Base-by-base conservation (phyloP, 1,140 invertebrate genomes). In the Drosophila nebulosa region DNA sequence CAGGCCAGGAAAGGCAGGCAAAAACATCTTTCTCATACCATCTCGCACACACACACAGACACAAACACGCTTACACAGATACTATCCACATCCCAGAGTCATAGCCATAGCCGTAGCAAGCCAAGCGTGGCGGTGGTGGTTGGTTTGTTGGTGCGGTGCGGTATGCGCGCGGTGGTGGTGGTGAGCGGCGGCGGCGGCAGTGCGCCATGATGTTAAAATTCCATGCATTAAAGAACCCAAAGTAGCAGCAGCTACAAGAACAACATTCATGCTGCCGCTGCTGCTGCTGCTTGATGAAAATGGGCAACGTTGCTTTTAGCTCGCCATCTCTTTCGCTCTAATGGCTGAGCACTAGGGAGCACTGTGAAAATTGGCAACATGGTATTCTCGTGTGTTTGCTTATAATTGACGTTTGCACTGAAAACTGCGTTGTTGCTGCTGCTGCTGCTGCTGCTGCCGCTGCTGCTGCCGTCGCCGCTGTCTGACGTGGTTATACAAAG, bases 401-500 rank as follows among this genome's bases (percentile, higher is more conserved):
- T 86, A 86, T 86, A 86, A 86, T 86, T 86, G 81, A 86, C 81
- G 81, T 86, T 88, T 86, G 83, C 79, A 83, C 79, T 83, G 74
- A 80, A 69, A 64, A 65, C 69, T 51, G 35, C 57, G 50, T 26
- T 52, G 50, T 52, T 52, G 50, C n/a, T 52, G 50, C 5, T 71
- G 69, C 53, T 61, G 62, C 58, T 53, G 57, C 57, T 70, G 70
- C 60, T 53, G 39, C 39, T 27, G 42, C 53, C 46, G 16, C 53
- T 63, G 58, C 65, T 26, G 60, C 62, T 26, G 60, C 62, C 30
- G 64, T 73, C 30, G 60, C 62, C 30, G 64, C 76, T 73, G 80
- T 85, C 81, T 85, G 81, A 85, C 78, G 83, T 86, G 81, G 81
- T 86, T 77, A 70, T 69, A 59, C 61, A 76, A 76, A 73, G 69